phyloP scores from a whole-genome alignment of 2,888 invertebrate species.

The Lasioglossum villosulum region DNA sequence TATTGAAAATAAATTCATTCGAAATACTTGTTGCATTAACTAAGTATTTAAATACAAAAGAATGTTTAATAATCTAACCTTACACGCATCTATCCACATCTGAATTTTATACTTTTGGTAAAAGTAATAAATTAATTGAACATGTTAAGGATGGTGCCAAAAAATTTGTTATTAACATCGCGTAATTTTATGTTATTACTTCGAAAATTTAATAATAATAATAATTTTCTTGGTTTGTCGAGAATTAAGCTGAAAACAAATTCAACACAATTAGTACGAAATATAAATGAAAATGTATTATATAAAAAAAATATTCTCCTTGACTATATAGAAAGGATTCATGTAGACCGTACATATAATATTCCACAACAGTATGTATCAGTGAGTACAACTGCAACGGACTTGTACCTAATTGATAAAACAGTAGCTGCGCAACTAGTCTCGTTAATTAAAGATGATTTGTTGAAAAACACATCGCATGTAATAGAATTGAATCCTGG shows the following conservation, averaged over 20 bases:
- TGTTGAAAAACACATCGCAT: constrained; percentile 79
- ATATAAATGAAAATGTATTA: background rate
- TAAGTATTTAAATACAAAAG: background rate
- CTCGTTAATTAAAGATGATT: constrained; percentile 80
- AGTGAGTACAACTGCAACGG: constrained; percentile 72
- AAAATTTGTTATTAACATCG: background rate
- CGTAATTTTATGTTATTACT: background rate
- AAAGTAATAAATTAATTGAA: background rate
- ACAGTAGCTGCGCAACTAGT: constrained; percentile 84
- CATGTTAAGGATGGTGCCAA: background rate
- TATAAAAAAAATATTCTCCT: background rate
- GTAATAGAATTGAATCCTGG: constrained; percentile 91
- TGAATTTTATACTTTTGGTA: background rate
- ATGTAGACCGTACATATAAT: constrained; percentile 20
- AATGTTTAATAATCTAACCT: constrained; percentile 12
- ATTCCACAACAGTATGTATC: constrained; percentile 9
- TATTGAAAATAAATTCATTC: background rate
- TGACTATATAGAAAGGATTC: background rate
- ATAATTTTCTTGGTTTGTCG: background rate
- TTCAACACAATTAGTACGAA: too few relatives aligned
- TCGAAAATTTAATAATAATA: background rate
- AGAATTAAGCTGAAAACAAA: background rate
- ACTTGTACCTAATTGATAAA: constrained; percentile 85
- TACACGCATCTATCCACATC: background rate
- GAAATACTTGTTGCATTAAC: background rate